These are phyloP conservation scores for Anomalospiza imberbis DNA, from an alignment of 2,797 vertebrate genomes.

Conservation along the genomic window DNA sequence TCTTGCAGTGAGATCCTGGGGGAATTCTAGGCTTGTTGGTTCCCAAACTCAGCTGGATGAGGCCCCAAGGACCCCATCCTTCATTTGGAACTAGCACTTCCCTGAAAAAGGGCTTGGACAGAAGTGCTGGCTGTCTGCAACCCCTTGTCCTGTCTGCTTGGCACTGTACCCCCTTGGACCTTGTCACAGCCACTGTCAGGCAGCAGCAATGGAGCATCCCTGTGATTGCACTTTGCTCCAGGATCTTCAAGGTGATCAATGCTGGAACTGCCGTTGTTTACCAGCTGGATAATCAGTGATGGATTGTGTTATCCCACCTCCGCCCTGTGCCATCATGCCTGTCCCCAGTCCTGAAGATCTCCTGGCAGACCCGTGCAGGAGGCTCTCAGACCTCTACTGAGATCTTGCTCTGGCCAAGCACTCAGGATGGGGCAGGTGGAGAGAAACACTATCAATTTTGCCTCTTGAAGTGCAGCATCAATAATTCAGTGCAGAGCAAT, in stretches of 20 bases:
- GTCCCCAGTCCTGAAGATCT: background rate
- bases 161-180: background rate
- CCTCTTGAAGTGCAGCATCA: constrained; percentile 57
- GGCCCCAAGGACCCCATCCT: accelerated
- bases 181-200: background rate
- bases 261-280: background rate
- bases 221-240: background rate
- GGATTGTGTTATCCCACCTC: background rate
- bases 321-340: background rate
- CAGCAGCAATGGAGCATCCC: background rate
- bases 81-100: background rate
- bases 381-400: background rate
- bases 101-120: background rate
- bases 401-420: accelerated
- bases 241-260: background rate
- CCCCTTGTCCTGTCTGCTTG: background rate
- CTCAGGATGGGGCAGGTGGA: background rate
- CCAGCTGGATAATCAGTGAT: background rate
- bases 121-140: background rate
- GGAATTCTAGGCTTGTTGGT: background rate
- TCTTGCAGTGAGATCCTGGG: accelerated
- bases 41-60: background rate
- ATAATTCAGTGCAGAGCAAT: constrained; percentile 47
- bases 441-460: background rate
- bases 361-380: background rate